A percentile compares a stretch with the other conserved stretches of the same genome.
phyloP scores from a whole-genome alignment of 2,113 vertebrate species.

The Rhinolophus sinicus region DNA sequence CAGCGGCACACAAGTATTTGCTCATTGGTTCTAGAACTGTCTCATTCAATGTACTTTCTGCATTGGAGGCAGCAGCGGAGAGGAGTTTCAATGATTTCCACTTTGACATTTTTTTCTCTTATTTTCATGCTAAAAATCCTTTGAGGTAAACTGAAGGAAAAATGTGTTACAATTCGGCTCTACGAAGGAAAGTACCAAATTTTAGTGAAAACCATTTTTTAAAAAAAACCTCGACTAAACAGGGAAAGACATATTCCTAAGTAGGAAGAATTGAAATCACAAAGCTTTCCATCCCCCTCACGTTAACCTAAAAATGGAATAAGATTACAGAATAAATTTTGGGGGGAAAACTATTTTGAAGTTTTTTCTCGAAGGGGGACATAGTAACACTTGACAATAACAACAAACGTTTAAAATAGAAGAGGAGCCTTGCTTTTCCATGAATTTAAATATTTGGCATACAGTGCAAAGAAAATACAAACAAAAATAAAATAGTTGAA shows the following conservation, averaged over 20 bases:
- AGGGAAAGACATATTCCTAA: not conserved
- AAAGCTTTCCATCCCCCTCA: accelerated
- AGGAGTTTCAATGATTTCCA: not conserved
- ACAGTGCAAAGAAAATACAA: accelerated
- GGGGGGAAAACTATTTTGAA: too few species aligned
- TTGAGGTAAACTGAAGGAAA: not conserved
- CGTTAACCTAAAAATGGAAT: not conserved
- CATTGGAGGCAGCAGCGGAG: accelerated
- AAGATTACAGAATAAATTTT: not conserved
- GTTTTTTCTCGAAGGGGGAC: not conserved
- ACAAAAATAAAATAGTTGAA: accelerated
- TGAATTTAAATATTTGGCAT: not conserved
- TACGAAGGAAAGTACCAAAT: not conserved
- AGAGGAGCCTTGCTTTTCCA: not conserved
- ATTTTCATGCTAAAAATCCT: not conserved
- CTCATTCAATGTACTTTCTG: not conserved
- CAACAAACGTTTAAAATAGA: too few species aligned
- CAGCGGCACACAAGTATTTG: accelerated
- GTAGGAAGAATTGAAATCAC: accelerated
- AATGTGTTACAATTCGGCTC: not conserved
- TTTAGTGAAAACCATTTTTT: not conserved
- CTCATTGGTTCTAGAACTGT: not conserved
- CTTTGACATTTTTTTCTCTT: not conserved
- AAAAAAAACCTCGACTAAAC: not conserved
- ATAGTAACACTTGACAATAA: not conserved